These are phyloP conservation scores for Erebia aethiops DNA, from an alignment of 2,888 invertebrate genomes.

Conservation along the genomic window DNA sequence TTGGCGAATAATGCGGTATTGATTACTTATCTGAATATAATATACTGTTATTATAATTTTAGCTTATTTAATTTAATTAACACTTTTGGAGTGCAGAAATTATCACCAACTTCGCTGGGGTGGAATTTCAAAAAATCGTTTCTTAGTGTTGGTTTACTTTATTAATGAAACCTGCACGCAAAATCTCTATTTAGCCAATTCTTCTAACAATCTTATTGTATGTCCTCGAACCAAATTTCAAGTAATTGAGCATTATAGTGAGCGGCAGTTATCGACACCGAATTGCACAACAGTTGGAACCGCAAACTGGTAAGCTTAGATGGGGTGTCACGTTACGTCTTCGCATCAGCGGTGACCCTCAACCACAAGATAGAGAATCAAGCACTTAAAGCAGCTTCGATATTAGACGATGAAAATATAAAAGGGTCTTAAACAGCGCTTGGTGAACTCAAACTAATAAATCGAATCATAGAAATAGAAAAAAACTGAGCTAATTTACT, in stretches of 20 bases:
- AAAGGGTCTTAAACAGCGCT: background rate
- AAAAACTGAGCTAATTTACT: too few species aligned
- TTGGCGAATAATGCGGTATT: too few species aligned
- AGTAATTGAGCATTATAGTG: constrained; percentile 45
- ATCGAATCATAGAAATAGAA: background rate
- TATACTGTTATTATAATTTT: too few species aligned
- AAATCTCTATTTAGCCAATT: too few species aligned
- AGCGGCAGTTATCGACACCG: constrained; percentile 50
- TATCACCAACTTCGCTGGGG: too few species aligned
- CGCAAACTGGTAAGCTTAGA: constrained; percentile 66
- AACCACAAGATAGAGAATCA: constrained; percentile 22
- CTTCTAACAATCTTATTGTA: too few species aligned
- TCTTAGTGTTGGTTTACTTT: too few species aligned
- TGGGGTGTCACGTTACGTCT: constrained; percentile 57
- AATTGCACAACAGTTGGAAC: constrained; percentile 66
- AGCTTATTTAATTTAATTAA: too few species aligned
- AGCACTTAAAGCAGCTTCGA: constrained; percentile 1
- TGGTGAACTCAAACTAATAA: background rate
- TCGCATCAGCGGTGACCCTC: constrained; percentile 67
- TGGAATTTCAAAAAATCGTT: too few species aligned
- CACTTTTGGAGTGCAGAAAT: too few species aligned
- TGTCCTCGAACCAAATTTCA: constrained; percentile 31
- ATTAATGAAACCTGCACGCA: too few species aligned
- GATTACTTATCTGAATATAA: too few species aligned
- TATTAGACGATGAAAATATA: background rate